phyloP scores from a whole-genome alignment of 2,888 invertebrate genomes.

The Netelia inedita region DNA sequence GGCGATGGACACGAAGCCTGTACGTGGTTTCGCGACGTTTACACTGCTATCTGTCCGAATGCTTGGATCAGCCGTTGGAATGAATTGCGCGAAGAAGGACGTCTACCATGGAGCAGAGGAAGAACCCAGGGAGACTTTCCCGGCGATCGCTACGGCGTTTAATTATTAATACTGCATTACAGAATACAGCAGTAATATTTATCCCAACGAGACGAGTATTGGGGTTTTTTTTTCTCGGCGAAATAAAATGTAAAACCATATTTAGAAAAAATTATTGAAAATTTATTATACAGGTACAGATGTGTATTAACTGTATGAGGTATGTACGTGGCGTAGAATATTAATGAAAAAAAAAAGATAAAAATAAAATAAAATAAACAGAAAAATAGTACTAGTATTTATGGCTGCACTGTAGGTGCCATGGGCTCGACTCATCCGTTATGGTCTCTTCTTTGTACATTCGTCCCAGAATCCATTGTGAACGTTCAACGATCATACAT shows the following conservation, averaged over 20 bases:
- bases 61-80: slow-evolving; percentile 80
- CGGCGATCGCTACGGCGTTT: slow-evolving; percentile 73
- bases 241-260: slow-evolving; percentile 64
- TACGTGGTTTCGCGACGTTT: slow-evolving; percentile 80
- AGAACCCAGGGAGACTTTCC: slow-evolving; percentile 74
- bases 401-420: slow-evolving; percentile 64
- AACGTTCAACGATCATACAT: slow-evolving; percentile 60
- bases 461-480: slow-evolving; percentile 46
- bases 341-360: slow-evolving; percentile 62
- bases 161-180: neutral
- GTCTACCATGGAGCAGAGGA: slow-evolving; percentile 74
- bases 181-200: slow-evolving; percentile 45
- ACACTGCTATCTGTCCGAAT: slow-evolving; percentile 77
- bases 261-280: slow-evolving; percentile 77
- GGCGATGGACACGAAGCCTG: slow-evolving; percentile 78
- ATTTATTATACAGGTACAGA: slow-evolving; percentile 82
- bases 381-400: slow-evolving; percentile 58
- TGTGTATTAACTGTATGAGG: slow-evolving; percentile 75
- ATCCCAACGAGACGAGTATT: neutral
- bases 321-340: slow-evolving; percentile 70
- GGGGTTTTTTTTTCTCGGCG: slow-evolving; percentile 15
- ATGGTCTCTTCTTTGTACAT: slow-evolving; percentile 49
- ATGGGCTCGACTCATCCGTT: slow-evolving; percentile 27
- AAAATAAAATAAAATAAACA: slow-evolving; percentile 63
- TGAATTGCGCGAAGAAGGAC: slow-evolving; percentile 71